A percentile compares a stretch with the other conserved stretches of the same genome.
phyloP scores from a whole-genome alignment of 2,888 invertebrate species.

The Agriopis aurantiaria region DNA sequence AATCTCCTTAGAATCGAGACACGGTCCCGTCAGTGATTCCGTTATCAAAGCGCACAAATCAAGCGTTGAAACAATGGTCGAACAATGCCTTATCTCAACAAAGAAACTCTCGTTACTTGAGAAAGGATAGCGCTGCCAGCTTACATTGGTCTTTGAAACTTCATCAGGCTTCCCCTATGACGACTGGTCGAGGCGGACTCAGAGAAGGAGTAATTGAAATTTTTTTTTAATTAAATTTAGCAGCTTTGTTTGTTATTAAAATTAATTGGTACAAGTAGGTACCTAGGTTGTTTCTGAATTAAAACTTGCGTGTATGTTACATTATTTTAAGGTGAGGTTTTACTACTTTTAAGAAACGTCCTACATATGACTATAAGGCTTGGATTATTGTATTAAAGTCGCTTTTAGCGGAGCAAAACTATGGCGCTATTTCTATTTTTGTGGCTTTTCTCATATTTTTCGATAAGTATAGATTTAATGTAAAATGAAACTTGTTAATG shows the following conservation, averaged over 20 bases:
- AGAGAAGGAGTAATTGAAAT: not conserved
- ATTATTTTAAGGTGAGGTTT: too few species aligned
- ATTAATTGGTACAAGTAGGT: too few species aligned
- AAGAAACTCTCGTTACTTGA: slow-evolving; percentile 61
- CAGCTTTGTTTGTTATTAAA: not conserved
- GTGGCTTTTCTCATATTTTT: too few species aligned
- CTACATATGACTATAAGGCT: too few species aligned
- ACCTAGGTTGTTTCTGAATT: too few species aligned
- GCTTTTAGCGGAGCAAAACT: too few species aligned
- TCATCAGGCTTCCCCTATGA: slow-evolving; percentile 48
- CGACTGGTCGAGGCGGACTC: slow-evolving; percentile 19
- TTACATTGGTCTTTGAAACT: slow-evolving; percentile 54
- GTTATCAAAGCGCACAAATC: slow-evolving; percentile 67
- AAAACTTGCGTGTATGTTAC: too few species aligned
- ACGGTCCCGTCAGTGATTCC: slow-evolving; percentile 51
- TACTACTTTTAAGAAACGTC: too few species aligned
- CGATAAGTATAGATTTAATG: too few species aligned
- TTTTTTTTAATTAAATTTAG: not conserved
- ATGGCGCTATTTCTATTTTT: too few species aligned
- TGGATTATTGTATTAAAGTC: too few species aligned
- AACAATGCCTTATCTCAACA: slow-evolving; percentile 63
- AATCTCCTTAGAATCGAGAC: slow-evolving; percentile 52
- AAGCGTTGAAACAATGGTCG: slow-evolving; percentile 47
- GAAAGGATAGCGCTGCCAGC: slow-evolving; percentile 57
- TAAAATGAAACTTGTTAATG: too few species aligned